Base-by-base conservation (phyloP, 2,888 invertebrate species). In the Stictocephala bisonia region DNA sequence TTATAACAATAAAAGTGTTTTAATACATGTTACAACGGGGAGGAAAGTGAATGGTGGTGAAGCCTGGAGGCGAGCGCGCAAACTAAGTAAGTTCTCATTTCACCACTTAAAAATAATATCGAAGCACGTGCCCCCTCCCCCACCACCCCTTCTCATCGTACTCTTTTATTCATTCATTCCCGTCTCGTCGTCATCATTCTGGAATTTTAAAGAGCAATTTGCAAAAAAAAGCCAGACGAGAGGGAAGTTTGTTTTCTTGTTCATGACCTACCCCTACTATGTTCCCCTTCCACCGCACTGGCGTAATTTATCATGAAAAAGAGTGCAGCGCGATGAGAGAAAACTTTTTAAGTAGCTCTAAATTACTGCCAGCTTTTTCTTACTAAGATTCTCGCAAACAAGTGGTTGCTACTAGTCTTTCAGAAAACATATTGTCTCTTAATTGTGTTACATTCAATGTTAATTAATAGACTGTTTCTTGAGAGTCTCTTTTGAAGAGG, bases 151-250 rank as follows among this genome's bases (percentile, higher is more conserved):
- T 50, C 44, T 15, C 68, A 24, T 29, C 68, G 20, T 44, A n/a
- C 66, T 72, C 73, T 71, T 71, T 75, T 73, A 75, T 75, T 71
- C 75, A 75, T 75, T 73, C 73, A 75, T 71, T 72, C 66, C 53
- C 72, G 73, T 26, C 73, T 73, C 70, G 75, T 73, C 71, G 74
- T 60, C 71, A 73, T 76, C 75, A 75, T 75, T 73, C 74, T 71
- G 72, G 77, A 77, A 77, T 77, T 77, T 77, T 77, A 77, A 77
- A 77, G 77, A 77, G 75, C 75, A 77, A 77, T 77, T 77, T 75
- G 56, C 72, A 68, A 66, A 58, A 58, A 71, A 71, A 66, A n/a
- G n/a, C 53, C 67, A 58, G 26, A 35, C 4, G 35, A 58, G 70
- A 67, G 68, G 72, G 41, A 66, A 60, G 56, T 68, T 53, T 72